Conservation (phyloP, 1,140 invertebrate genomes). For the Glomeris maerens region DNA sequence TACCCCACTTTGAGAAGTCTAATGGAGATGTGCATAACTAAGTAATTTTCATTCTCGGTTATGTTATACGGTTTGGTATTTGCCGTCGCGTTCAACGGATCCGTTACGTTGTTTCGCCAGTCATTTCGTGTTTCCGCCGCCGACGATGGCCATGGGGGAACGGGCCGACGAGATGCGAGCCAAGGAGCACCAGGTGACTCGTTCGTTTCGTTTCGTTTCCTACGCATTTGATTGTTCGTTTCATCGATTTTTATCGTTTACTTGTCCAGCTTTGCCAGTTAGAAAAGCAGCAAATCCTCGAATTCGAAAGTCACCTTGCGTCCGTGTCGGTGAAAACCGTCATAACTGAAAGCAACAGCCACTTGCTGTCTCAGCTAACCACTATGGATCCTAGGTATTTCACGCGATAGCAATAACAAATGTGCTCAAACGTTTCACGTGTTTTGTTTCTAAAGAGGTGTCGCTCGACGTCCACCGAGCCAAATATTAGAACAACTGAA, state of each 20-base stretch:
- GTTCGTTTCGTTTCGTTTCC: slow-evolving; percentile 1
- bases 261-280: slow-evolving; percentile 40
- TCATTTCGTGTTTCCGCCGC: slow-evolving; percentile 58
- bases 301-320: slow-evolving; percentile 86
- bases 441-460: slow-evolving; percentile 36
- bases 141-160: slow-evolving; percentile 44
- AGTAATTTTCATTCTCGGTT: slow-evolving; percentile 37
- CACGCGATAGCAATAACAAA: not conserved
- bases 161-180: slow-evolving; percentile 42
- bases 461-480: slow-evolving; percentile 59
- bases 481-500: slow-evolving; percentile 66
- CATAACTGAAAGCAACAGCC: slow-evolving; percentile 78
- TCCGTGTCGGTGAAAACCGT: slow-evolving; percentile 67
- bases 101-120: slow-evolving; percentile 26
- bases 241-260: not conserved
- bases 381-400: slow-evolving; percentile 56
- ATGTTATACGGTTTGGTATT: slow-evolving; percentile 2
- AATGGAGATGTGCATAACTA: slow-evolving; percentile 96
- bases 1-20: slow-evolving; percentile 83
- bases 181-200: slow-evolving; percentile 44
- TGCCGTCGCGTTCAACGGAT: slow-evolving; percentile 5
- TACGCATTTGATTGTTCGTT: slow-evolving; percentile 5
- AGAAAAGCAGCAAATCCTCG: slow-evolving; percentile 69
- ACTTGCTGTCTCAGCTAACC: slow-evolving; percentile 61
- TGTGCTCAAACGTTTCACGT: slow-evolving; percentile 2